Evolutionary conservation across 2,888 invertebrate species (phyloP).

Genomic region (Athrips mouffetella): DNA sequence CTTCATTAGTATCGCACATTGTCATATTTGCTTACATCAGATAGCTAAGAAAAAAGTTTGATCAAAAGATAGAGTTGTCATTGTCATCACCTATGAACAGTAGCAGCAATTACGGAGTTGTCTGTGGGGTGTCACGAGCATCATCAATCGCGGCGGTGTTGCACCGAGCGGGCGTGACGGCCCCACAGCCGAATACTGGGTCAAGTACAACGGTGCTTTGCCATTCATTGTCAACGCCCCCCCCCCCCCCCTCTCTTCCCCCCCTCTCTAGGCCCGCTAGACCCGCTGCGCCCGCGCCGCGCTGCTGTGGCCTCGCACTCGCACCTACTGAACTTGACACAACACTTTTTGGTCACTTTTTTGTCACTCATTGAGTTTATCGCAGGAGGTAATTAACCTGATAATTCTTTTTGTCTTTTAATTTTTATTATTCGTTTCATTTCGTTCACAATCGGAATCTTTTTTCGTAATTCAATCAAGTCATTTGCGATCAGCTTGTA

Average conservation of each 20-base stretch:
- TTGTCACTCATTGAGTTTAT: constrained; percentile 35
- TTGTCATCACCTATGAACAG: constrained; percentile 4
- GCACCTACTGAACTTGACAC: constrained; percentile 72
- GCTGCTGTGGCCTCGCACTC: constrained; percentile 62
- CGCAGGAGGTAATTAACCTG: no score
- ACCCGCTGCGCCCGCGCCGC: constrained; percentile 49
- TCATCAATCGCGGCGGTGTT: constrained; percentile 51
- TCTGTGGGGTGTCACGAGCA: constrained; percentile 45
- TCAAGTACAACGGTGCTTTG: constrained; percentile 77
- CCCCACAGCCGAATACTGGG: constrained; percentile 62
- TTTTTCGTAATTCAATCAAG: no score
- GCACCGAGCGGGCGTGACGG: constrained; percentile 54
- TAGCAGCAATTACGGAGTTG: constrained; percentile 9
- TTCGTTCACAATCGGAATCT: no score
- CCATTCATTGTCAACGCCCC: constrained; percentile 70
- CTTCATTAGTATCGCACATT: no score
- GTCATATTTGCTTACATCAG: not conserved
- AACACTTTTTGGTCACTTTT: constrained; percentile 60
- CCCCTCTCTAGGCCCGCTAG: no score
- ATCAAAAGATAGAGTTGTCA: not conserved
- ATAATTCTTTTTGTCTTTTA: no score
- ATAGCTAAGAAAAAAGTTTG: not conserved
- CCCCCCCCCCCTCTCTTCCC: constrained; percentile 31
- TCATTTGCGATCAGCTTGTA: no score
- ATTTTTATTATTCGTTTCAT: no score